These are phyloP conservation scores for Eleginops maclovinus DNA, from an alignment of 2,113 vertebrate genomes.

Conservation along the genomic window DNA sequence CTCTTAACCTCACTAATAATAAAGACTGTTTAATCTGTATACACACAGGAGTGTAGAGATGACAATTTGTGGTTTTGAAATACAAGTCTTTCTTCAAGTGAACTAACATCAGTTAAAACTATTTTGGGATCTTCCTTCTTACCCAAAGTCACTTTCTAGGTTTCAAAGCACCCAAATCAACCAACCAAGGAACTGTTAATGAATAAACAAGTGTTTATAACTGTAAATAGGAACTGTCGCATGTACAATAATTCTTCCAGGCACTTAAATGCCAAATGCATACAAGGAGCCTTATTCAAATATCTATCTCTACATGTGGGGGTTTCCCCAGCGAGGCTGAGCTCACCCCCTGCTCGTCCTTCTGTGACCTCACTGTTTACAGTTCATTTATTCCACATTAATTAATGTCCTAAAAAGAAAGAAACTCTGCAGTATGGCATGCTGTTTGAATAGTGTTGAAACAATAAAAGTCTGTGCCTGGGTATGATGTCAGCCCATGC, in stretches of 20 bases:
- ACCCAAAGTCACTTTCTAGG: not conserved
- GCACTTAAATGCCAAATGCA: slow-evolving; percentile 45
- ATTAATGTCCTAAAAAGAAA: slow-evolving; percentile 31
- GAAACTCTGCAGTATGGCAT: slow-evolving; percentile 15
- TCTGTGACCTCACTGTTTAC: slow-evolving; percentile 47
- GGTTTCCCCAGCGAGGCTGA: slow-evolving; percentile 43
- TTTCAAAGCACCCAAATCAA: slow-evolving; percentile 11
- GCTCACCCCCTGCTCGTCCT: slow-evolving; percentile 51
- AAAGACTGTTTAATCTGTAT: not conserved
- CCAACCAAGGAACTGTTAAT: slow-evolving; percentile 1
- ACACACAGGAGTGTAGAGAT: not conserved
- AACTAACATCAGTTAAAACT: not conserved
- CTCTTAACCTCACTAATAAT: not conserved
- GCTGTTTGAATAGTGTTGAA: slow-evolving; percentile 31
- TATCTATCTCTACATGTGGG: slow-evolving; percentile 37
- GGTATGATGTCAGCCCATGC: slow-evolving; percentile 21
- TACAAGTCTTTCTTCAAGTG: not conserved
- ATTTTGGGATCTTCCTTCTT: not conserved
- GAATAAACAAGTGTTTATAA: not conserved
- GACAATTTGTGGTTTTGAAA: not conserved
- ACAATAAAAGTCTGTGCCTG: slow-evolving; percentile 15
- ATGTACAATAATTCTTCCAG: slow-evolving; percentile 60
- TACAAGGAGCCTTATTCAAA: slow-evolving; percentile 68
- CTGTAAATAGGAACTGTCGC: slow-evolving; percentile 5
- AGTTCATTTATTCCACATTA: slow-evolving; percentile 57